Evolutionary conservation across 2,113 vertebrate genomes (phyloP).

Genomic region (Ammospiza nelsoni): DNA sequence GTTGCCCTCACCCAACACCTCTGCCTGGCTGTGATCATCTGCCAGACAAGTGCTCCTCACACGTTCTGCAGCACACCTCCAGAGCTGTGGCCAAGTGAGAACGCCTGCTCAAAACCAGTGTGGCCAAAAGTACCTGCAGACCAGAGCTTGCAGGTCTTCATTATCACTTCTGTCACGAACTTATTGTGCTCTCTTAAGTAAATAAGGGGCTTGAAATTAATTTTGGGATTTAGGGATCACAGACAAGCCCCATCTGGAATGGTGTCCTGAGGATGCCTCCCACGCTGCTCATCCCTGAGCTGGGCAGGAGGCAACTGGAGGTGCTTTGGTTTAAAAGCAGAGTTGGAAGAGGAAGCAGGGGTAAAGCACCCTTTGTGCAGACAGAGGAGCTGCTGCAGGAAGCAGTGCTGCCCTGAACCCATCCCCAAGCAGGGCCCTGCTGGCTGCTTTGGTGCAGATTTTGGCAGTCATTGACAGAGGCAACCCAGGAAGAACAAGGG

Average conservation of each 20-base stretch:
- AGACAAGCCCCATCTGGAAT: neutral
- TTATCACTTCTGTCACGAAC: neutral
- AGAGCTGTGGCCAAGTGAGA: neutral
- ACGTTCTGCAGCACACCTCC: neutral
- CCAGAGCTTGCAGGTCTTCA: neutral
- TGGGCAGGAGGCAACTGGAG: neutral
- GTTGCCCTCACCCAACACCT: neutral
- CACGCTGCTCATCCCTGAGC: neutral
- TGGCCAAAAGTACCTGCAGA: neutral
- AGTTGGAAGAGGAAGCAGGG: neutral
- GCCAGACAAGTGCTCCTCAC: neutral
- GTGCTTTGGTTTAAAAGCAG: neutral
- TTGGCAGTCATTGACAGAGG: neutral
- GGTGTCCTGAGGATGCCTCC: neutral
- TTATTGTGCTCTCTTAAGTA: neutral
- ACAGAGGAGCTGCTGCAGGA: neutral
- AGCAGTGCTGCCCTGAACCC: neutral
- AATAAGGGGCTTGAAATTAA: neutral
- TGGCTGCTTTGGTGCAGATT: neutral
- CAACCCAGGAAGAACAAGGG: neutral
- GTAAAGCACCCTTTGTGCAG: neutral
- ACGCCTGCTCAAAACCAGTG: rapidly evolving
- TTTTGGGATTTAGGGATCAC: neutral
- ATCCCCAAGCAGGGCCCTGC: neutral
- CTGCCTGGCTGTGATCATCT: neutral